A percentile compares a stretch with the other conserved stretches of the same genome.
These are phyloP conservation scores for Drosophila prolongata DNA, from an alignment of 2,888 invertebrate genomes.

Conservation along the genomic window DNA sequence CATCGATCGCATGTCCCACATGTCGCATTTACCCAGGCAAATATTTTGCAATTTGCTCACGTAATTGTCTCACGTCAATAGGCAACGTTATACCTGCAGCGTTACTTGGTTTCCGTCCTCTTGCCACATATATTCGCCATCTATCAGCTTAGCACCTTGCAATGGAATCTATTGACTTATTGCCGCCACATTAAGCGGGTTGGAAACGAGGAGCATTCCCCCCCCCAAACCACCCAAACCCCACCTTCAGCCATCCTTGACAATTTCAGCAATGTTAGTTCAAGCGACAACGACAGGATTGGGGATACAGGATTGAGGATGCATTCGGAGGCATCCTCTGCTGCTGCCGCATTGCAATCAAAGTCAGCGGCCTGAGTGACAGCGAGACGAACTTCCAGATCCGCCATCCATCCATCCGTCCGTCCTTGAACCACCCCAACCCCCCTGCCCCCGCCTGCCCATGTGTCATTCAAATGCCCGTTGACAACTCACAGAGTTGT, in stretches of 20 bases:
- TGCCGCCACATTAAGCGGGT: slow-evolving; percentile 69
- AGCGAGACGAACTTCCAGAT: slow-evolving; percentile 67
- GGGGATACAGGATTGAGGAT: slow-evolving; percentile 10
- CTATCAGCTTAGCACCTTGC: slow-evolving; percentile 55
- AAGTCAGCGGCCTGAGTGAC: slow-evolving; percentile 73
- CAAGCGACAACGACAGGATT: slow-evolving; percentile 50
- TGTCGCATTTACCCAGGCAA: slow-evolving; percentile 29
- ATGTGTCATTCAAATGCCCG: slow-evolving; percentile 74
- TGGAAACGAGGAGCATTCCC: too few species aligned
- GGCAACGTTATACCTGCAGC: slow-evolving; percentile 35
- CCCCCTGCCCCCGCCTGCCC: slow-evolving; percentile 29
- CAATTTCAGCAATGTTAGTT: slow-evolving; percentile 76
- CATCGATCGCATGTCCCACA: slow-evolving; percentile 16
- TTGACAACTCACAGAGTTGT: slow-evolving; percentile 61
- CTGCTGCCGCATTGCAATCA: slow-evolving; percentile 74
- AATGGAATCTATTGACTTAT: slow-evolving; percentile 69
- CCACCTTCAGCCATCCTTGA: slow-evolving; percentile 48
- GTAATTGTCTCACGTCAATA: slow-evolving; percentile 53
- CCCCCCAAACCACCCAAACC: too few species aligned
- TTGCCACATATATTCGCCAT: background rate
- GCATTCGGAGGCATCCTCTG: slow-evolving; percentile 64
- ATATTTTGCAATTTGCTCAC: slow-evolving; percentile 53
- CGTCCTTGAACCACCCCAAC: slow-evolving; percentile 2
- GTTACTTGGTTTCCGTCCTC: slow-evolving; percentile 4
- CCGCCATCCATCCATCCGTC: slow-evolving; percentile 7